Percentiles rank a stretch among this genome's conserved stretches.
phyloP scores from a whole-genome alignment of 64 coral and sea anemone species.

The Porites australiensis region DNA sequence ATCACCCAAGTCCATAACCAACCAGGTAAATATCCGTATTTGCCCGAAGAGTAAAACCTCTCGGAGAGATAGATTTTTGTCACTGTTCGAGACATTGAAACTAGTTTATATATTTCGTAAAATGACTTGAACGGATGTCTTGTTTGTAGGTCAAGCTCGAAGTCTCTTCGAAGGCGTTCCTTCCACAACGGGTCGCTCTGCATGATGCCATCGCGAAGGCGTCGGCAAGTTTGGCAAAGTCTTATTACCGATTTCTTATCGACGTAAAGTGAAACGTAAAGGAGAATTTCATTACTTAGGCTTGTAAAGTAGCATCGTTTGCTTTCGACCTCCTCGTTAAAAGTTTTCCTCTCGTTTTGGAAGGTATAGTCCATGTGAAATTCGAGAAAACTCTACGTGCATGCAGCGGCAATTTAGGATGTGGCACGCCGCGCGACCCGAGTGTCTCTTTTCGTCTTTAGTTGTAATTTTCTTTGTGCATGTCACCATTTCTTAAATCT shows the following conservation, averaged over 20 bases:
- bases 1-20: conserved; percentile 96
- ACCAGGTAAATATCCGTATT: conserved; percentile 84
- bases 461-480: conserved; percentile 34
- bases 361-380: neutral
- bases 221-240: conserved; percentile 68
- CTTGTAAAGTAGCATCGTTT: conserved; percentile 51
- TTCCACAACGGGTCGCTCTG: conserved; percentile 80
- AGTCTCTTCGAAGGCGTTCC: conserved; percentile 72
- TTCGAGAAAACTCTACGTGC: neutral
- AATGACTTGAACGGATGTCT: conserved; percentile 67
- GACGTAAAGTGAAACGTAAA: conserved; percentile 56
- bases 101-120: conserved; percentile 78
- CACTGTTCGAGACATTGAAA: conserved; percentile 78
- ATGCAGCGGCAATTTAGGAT: neutral
- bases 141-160: conserved; percentile 63
- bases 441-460: neutral
- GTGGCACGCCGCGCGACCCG: neutral
- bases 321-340: neutral
- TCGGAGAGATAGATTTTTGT: conserved; percentile 84
- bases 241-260: conserved; percentile 67
- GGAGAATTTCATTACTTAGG: conserved; percentile 79
- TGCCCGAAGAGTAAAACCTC: conserved; percentile 84
- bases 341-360: neutral
- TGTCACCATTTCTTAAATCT: conserved; percentile 25
- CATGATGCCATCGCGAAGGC: conserved; percentile 54